A percentile compares a stretch with the other conserved stretches of the same genome.
Conservation (phyloP, 2,113 vertebrate species). For the Hyla sarda region DNA sequence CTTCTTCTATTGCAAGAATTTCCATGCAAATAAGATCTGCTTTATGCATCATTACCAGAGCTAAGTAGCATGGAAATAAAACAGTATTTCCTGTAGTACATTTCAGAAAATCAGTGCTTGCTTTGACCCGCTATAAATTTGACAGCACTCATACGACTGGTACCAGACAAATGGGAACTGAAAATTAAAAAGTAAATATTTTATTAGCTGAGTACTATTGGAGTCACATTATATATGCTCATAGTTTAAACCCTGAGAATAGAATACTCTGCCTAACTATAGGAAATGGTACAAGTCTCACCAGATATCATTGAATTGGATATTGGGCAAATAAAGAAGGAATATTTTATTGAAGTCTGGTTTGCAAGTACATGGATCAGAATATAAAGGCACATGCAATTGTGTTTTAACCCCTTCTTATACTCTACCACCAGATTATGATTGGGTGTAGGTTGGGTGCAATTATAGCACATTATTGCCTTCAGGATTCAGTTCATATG, state of each 20-base stretch:
- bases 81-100: constrained; percentile 52
- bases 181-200: constrained; percentile 61
- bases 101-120: constrained; percentile 53
- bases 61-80: constrained; percentile 57
- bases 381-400: too few species aligned
- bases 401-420: too few species aligned
- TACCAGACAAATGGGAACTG: constrained; percentile 47
- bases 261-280: not conserved
- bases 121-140: constrained; percentile 57
- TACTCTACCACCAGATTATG: too few species aligned
- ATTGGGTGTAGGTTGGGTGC: too few species aligned
- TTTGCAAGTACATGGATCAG: too few species aligned
- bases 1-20: constrained; percentile 29
- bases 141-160: constrained; percentile 28
- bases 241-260: constrained; percentile 6
- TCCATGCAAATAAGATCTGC: constrained; percentile 56
- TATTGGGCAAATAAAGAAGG: not conserved
- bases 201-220: constrained; percentile 56
- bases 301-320: not conserved
- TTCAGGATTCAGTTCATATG: too few species aligned
- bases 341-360: not conserved
- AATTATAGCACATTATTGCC: too few species aligned
- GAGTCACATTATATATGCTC: constrained; percentile 44
- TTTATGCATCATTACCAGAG: constrained; percentile 58
- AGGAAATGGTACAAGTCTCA: constrained; percentile 7